Conservation (phyloP, 2,113 vertebrate species). For the Alosa alosa region DNA sequence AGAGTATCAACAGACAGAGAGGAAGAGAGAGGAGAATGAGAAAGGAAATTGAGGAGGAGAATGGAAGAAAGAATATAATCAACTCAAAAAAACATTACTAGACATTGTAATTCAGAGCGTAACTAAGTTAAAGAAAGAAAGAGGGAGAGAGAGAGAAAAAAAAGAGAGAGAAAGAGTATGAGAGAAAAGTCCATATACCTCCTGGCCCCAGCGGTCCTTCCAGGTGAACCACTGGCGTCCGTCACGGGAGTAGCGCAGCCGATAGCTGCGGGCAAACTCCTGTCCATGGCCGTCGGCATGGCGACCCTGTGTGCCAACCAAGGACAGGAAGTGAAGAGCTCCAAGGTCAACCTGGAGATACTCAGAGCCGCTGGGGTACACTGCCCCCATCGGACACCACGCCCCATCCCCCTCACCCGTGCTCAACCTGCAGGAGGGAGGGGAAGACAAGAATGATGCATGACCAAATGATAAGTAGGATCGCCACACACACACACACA, state of each 20-base stretch:
- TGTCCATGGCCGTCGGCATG: slow-evolving; percentile 87
- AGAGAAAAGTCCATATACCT: slow-evolving; percentile 64
- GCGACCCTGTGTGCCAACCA: slow-evolving; percentile 91
- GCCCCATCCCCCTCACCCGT: slow-evolving; percentile 88
- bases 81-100: background rate
- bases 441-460: background rate
- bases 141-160: background rate
- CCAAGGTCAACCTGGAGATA: slow-evolving; percentile 88
- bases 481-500: slow-evolving; percentile 25
- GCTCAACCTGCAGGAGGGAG: slow-evolving; percentile 74
- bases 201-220: slow-evolving; percentile 84
- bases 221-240: slow-evolving; percentile 85
- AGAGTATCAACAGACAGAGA: background rate
- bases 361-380: slow-evolving; percentile 82
- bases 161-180: background rate
- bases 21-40: background rate
- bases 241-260: slow-evolving; percentile 85
- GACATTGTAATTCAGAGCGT: background rate
- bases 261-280: slow-evolving; percentile 86
- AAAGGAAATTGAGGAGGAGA: background rate
- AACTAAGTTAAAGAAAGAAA: background rate
- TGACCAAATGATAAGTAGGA: slow-evolving; percentile 23
- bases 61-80: background rate
- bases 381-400: slow-evolving; percentile 85
- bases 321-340: slow-evolving; percentile 80